These are phyloP conservation scores for Idaea straminata DNA, from an alignment of 2,888 invertebrate species.

Conservation along the genomic window DNA sequence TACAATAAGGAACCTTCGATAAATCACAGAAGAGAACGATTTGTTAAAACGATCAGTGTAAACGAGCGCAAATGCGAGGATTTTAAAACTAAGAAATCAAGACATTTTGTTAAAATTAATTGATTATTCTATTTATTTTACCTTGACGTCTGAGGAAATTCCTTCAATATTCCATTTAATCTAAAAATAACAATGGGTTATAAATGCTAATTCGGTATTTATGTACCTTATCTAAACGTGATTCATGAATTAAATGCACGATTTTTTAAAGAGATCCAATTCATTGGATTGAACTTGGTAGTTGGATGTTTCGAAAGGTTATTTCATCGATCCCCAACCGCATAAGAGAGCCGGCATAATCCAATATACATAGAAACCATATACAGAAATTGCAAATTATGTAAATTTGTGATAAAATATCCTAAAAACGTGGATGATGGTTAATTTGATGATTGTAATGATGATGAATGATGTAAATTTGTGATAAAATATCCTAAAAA, in stretches of 20 bases:
- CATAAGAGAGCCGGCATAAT: not conserved
- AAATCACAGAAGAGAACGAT: slow-evolving; percentile 30
- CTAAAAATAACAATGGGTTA: not conserved
- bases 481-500: not conserved
- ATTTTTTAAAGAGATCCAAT: not conserved
- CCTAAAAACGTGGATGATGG: not conserved
- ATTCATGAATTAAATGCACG: not conserved
- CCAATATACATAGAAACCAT: not conserved
- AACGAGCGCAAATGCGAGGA: not conserved
- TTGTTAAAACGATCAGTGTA: slow-evolving; percentile 20
- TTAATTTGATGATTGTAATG: too few species aligned
- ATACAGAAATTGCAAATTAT: too few species aligned
- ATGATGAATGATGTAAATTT: not conserved
- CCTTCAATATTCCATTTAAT: not conserved
- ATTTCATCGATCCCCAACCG: not conserved
- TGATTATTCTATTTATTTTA: not conserved
- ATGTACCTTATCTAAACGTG: not conserved
- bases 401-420: not conserved
- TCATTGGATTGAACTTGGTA: not conserved
- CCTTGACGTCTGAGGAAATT: not conserved
- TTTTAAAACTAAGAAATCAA: not conserved
- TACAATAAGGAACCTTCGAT: slow-evolving; percentile 23
- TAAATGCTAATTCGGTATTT: not conserved
- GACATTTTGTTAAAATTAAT: not conserved
- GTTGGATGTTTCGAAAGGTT: not conserved